Evolutionary conservation across 2,113 vertebrate genomes (phyloP).

Genomic region (human): DNA sequence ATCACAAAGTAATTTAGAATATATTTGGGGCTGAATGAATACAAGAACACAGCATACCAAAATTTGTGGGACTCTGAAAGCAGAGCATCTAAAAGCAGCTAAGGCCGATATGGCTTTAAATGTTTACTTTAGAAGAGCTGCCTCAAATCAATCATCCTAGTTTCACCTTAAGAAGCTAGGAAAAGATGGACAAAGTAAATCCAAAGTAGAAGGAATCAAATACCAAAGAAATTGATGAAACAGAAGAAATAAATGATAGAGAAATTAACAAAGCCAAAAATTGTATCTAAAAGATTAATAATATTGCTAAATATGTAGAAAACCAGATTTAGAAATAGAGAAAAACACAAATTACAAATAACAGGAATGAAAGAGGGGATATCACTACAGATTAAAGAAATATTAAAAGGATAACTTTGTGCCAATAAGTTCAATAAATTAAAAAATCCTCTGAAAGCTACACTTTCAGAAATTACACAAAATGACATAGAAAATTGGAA

Average conservation of each 20-base stretch:
- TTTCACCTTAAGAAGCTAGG: background rate
- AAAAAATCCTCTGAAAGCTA: background rate
- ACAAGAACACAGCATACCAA: background rate
- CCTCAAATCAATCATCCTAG: background rate
- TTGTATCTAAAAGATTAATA: background rate
- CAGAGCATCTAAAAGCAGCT: background rate
- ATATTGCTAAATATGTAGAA: background rate
- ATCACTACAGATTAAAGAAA: background rate
- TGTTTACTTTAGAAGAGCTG: background rate
- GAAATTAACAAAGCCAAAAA: background rate
- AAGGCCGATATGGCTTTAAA: background rate
- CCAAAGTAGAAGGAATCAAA: background rate
- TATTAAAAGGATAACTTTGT: background rate
- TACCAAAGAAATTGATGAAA: background rate
- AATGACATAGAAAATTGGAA: background rate
- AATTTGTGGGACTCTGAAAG: background rate
- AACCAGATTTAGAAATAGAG: background rate
- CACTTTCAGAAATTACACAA: background rate
- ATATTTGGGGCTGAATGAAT: background rate
- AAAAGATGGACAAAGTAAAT: background rate
- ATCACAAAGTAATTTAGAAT: background rate
- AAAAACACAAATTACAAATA: conserved; percentile 5
- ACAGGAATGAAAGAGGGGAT: background rate
- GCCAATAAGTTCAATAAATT: background rate
- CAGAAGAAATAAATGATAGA: background rate